Percentiles rank a stretch among this genome's conserved stretches.
Evolutionary conservation across 2,797 vertebrate genomes (phyloP).

Genomic region (Galagoides demidoff): DNA sequence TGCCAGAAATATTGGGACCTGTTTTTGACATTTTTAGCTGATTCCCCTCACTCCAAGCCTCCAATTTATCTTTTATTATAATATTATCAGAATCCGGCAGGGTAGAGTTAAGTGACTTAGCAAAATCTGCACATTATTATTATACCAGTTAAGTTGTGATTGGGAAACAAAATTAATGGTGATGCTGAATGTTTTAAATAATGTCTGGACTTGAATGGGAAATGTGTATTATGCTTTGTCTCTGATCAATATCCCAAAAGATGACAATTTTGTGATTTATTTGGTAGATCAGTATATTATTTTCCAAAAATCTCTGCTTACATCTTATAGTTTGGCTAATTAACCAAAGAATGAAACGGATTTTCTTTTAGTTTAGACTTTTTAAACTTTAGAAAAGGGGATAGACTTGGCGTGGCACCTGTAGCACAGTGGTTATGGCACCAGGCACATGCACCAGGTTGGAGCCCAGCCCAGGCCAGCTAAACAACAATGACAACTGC

Average conservation of each 20-base stretch:
- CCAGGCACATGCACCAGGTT: no score
- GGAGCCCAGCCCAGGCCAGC: no score
- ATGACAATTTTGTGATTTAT: slow-evolving; percentile 2
- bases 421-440: no score
- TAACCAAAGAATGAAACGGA: slow-evolving; percentile 4
- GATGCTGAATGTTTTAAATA: slow-evolving; percentile 17
- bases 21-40: background rate
- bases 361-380: slow-evolving; percentile 37
- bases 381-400: background rate
- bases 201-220: background rate
- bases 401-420: background rate
- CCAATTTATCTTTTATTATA: background rate
- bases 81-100: slow-evolving; percentile 17
- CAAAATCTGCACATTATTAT: background rate
- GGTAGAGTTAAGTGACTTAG: slow-evolving; percentile 6
- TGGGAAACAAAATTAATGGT: slow-evolving; percentile 40
- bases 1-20: background rate
- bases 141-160: background rate
- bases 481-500: no score
- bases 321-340: background rate
- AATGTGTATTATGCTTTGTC: background rate
- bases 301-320: slow-evolving; percentile 17
- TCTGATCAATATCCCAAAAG: background rate
- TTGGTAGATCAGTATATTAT: background rate
- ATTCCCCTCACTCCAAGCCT: background rate